Base-by-base conservation (phyloP, 2,113 vertebrate genomes). In the Trematomus loennbergii region DNA sequence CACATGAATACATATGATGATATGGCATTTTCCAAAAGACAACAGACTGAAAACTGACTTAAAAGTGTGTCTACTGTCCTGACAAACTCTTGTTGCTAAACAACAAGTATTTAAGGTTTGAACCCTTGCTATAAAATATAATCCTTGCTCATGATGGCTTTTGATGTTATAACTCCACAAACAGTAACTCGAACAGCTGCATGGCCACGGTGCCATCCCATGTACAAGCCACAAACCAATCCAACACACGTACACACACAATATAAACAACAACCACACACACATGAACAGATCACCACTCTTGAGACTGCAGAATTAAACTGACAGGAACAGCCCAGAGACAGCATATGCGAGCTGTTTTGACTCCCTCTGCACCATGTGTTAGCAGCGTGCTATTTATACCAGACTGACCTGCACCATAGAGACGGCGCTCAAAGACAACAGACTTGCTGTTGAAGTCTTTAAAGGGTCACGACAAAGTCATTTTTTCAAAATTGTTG, bases 311-410 rank as follows among this genome's bases (percentile, higher is more conserved):
- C 64, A 62, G 50, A 63, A 66, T 85, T 64, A 78, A 87, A 84
- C 62, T 83, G 87, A 91, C 85, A 79, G 81, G 81, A 84, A 82
- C 81, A 78, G 72, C 49, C 50, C 64, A 85, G 70, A 75, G 81
- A 88, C 71, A 65, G 80, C 78, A 87, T 78, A 64, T 85, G 85
- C 58, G 63, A 53, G 86, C 83, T 82, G 64, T 79, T 83, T 85
- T 68, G 72, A 86, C 63, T 85, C 84, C 72, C 83, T 69, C 18
- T 22, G 45, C 82, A 88, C 86, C 90, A 79, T 88, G 91, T 89
- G 83, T 87, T 82, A 68, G 85, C 86, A 86, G 73, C 2, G 5
- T 63, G 68, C 91, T 91, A 93, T 92, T 91, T 88, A 90, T 85
- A 91, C 68, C 84, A 50, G 50, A 59, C 20, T 82, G 82, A 82